These are phyloP conservation scores for Argyrosomus regius DNA, from an alignment of 2,797 vertebrate species.

Conservation along the genomic window DNA sequence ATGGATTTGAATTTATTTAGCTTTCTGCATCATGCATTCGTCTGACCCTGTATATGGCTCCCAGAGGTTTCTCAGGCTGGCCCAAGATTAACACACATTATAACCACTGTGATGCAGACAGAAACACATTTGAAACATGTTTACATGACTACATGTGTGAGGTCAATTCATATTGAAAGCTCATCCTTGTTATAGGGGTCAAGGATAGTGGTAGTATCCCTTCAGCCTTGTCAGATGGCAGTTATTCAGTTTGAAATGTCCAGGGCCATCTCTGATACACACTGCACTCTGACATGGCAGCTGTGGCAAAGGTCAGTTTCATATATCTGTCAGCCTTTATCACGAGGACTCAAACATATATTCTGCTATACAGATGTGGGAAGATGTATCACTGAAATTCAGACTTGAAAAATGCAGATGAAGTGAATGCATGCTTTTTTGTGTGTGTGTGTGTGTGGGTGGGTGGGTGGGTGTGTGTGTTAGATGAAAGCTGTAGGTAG, in stretches of 20 bases:
- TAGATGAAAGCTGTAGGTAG: constrained; percentile 42
- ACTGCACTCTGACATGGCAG: constrained; percentile 70
- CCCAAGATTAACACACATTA: constrained; percentile 9
- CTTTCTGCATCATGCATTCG: constrained; percentile 51
- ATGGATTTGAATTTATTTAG: constrained; percentile 47
- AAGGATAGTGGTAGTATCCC: constrained; percentile 76
- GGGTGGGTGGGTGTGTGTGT: constrained; percentile 1
- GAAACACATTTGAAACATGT: constrained; percentile 30
- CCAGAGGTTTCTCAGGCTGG: constrained; percentile 21
- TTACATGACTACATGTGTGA: constrained; percentile 10
- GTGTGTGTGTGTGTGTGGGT: constrained; percentile 7
- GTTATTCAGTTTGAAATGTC: constrained; percentile 82
- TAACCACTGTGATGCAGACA: constrained; percentile 8
- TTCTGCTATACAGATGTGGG: constrained; percentile 60
- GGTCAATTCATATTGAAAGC: constrained; percentile 61
- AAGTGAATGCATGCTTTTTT: constrained; percentile 42
- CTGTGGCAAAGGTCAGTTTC: constrained; percentile 79
- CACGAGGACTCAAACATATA: constrained; percentile 74
- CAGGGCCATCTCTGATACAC: constrained; percentile 69
- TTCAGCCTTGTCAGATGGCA: constrained; percentile 72
- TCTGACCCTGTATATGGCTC: constrained; percentile 42
- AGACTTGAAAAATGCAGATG: constrained; percentile 56
- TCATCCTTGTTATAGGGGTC: constrained; percentile 74
- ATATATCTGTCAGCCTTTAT: constrained; percentile 80
- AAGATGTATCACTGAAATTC: constrained; percentile 40